phyloP scores from a whole-genome alignment of 2,113 vertebrate species.

The Eulacestoma nigropectus region DNA sequence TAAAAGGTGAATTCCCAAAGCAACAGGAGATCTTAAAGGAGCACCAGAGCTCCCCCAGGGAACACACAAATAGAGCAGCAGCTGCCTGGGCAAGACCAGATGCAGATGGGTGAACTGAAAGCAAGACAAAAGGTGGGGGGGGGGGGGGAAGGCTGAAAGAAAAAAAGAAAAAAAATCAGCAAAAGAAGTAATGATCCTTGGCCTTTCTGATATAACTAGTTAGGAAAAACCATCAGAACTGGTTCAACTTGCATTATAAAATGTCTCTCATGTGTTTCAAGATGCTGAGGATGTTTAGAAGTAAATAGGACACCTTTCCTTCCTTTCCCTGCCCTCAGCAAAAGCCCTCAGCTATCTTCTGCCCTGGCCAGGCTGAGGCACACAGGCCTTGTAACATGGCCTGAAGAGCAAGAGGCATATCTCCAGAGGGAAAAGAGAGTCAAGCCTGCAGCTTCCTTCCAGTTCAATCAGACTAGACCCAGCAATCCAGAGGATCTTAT shows the following conservation, averaged over 20 bases:
- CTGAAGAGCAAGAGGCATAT: neutral
- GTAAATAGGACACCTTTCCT: neutral
- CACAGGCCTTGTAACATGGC: neutral
- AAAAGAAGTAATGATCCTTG: neutral
- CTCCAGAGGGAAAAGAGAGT: neutral
- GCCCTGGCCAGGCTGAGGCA: neutral
- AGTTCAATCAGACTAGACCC: slow-evolving; percentile 14
- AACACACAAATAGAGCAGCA: slow-evolving; percentile 39
- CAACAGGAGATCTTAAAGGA: slow-evolving; percentile 46
- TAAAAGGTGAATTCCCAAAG: slow-evolving; percentile 64
- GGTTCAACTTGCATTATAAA: neutral
- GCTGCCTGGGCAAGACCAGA: slow-evolving; percentile 44
- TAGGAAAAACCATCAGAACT: neutral
- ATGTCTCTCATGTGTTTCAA: neutral
- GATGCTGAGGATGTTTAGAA: neutral
- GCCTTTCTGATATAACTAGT: neutral
- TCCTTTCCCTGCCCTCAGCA: neutral
- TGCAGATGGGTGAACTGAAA: slow-evolving; percentile 44
- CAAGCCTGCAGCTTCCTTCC: neutral
- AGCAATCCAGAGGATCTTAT: neutral
- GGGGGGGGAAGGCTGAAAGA: neutral
- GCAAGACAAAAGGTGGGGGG: neutral
- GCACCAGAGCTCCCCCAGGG: slow-evolving; percentile 13
- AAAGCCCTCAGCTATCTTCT: neutral
- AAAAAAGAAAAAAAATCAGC: neutral